phyloP scores from a whole-genome alignment of 2,113 vertebrate genomes.

The Acanthochromis polyacanthus region DNA sequence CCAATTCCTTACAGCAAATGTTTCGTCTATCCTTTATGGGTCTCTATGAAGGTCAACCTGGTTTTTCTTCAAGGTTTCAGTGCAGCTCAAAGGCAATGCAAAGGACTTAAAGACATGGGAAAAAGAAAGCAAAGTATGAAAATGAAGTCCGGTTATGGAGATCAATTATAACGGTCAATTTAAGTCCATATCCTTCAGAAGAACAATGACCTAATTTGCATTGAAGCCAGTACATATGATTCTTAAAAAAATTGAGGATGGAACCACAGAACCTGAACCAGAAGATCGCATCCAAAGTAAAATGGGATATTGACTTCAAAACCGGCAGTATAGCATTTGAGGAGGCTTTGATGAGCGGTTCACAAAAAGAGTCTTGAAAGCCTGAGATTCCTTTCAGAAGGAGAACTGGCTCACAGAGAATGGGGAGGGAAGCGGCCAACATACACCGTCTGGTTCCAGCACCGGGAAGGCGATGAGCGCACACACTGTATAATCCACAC shows the following conservation, averaged over 20 bases:
- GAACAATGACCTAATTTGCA: slow-evolving; percentile 35
- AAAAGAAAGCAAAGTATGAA: neutral
- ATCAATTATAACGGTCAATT: slow-evolving; percentile 32
- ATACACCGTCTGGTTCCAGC: slow-evolving; percentile 61
- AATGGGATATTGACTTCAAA: slow-evolving; percentile 65
- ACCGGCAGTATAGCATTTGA: slow-evolving; percentile 48
- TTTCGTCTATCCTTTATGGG: neutral
- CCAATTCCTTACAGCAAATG: neutral
- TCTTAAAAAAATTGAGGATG: slow-evolving; percentile 26
- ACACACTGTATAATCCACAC: slow-evolving; percentile 38
- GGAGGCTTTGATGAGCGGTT: slow-evolving; percentile 71
- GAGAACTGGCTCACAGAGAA: slow-evolving; percentile 56
- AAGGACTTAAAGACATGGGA: slow-evolving; percentile 10
- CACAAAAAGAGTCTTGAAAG: slow-evolving; percentile 71
- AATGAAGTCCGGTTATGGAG: slow-evolving; percentile 12
- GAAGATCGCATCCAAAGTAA: slow-evolving; percentile 49
- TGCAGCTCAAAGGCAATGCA: slow-evolving; percentile 13
- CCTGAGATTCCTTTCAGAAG: slow-evolving; percentile 68
- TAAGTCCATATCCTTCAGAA: slow-evolving; percentile 37
- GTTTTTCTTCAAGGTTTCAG: slow-evolving; percentile 42
- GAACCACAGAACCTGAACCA: slow-evolving; percentile 36
- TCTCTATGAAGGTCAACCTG: slow-evolving; percentile 45
- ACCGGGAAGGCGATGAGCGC: slow-evolving; percentile 8
- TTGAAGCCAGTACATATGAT: slow-evolving; percentile 27
- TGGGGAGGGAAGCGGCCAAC: slow-evolving; percentile 51